phyloP scores from a whole-genome alignment of 2,797 vertebrate genomes.

The Eleutherodactylus coqui region DNA sequence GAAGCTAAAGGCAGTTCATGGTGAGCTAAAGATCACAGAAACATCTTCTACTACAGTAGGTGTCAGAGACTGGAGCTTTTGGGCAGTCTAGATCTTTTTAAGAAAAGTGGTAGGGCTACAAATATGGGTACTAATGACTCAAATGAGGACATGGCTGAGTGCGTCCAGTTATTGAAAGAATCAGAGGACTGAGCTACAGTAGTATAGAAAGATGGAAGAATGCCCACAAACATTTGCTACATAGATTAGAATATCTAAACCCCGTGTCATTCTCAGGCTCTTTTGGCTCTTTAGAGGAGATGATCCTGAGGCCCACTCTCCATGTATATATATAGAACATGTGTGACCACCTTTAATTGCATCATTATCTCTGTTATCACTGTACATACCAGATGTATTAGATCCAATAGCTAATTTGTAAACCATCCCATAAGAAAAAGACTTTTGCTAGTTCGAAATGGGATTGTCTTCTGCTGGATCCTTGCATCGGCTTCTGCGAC shows the following conservation, averaged over 20 bases:
- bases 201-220: background rate
- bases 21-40: background rate
- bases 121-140: background rate
- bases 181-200: too few species aligned
- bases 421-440: background rate
- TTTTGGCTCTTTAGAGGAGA: background rate
- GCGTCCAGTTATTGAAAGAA: background rate
- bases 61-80: background rate
- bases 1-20: slow-evolving; percentile 2
- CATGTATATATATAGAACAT: background rate
- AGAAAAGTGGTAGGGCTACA: background rate
- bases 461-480: background rate
- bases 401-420: background rate
- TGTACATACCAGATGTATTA: background rate
- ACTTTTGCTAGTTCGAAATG: background rate
- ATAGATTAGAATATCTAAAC: background rate
- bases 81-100: background rate
- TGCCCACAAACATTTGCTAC: background rate
- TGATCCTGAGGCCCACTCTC: background rate
- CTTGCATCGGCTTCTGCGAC: background rate
- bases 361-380: background rate
- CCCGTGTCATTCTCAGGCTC: background rate
- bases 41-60: background rate
- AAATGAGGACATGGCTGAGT: background rate
- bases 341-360: background rate